Base-by-base conservation (phyloP, 2,797 vertebrate genomes). In the Dryobates pubescens region DNA sequence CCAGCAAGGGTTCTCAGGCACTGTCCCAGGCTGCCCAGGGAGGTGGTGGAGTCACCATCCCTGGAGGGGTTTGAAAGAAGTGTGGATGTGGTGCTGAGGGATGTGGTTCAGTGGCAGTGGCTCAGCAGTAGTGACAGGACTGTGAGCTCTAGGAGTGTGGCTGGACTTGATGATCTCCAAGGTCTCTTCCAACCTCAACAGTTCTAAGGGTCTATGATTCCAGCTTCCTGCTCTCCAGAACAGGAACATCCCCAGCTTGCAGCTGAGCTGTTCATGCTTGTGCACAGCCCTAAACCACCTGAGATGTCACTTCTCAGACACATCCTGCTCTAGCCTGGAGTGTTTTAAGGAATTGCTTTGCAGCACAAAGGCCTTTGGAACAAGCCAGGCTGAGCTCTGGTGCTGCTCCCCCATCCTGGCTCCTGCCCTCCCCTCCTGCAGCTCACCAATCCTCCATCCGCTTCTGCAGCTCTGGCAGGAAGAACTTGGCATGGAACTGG, bases 401-500 rank as follows among this genome's bases (percentile, higher is more conserved):
- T 68, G 7, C 13, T 69, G 45, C 4, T 29, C 14, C 45, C 27
- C 67, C 5, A 11, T 6, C 43, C 26, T 56, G 79, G 49, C 62
- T 14, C 54, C 45, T 63, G 79, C 16, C 54, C 69, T 76, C 20
- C 54, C 36, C 57, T 70, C 51, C 56, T 15, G 8, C 30, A 32
- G 88, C 98, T 87, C 94, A 99, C 99, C 98, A 99, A 54, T 97
- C 96, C 17, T 96, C 93, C 97, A 99, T 98, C 85, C 98, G 98
- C 32, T 82, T 97, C 90, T 97, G 98, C 93, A 99, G 97, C 95
- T 98, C 98, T 0, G 98, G 99, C 19, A 99, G 98, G 85, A 99
- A 97, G 95, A 99, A 99, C 92, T 98, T 95, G 5, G 98, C 96
- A 2, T 99, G 99, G 95, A 99, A 99, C 90, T 98, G 97, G 96